Conservation (phyloP, 2,113 vertebrate genomes). For the Actenoides hombroni region DNA sequence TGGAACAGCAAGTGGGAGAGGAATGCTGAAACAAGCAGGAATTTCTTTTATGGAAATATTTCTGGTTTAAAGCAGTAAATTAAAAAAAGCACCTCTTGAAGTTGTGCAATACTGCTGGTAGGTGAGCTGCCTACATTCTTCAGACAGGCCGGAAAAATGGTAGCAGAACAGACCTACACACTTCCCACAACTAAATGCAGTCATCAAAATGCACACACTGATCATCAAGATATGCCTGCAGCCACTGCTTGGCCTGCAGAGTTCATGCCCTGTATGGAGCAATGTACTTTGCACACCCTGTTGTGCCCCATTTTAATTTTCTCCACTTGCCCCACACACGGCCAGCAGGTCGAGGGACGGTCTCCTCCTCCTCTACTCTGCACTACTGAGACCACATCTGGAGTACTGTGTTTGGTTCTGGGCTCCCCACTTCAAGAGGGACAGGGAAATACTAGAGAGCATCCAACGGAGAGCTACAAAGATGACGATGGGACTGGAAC, state of each 20-base stretch:
- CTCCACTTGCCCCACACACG: background rate
- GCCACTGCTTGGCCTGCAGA: background rate
- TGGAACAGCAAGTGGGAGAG: background rate
- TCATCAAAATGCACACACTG: background rate
- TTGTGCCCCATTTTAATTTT: background rate
- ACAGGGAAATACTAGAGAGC: too few species aligned
- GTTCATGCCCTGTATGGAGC: accelerated
- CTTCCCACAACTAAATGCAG: background rate
- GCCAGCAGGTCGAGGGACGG: too few species aligned
- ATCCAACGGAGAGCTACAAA: too few species aligned
- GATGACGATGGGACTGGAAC: too few species aligned
- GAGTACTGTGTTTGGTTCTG: too few species aligned
- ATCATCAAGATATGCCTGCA: background rate
- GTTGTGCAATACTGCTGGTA: background rate
- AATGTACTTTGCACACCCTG: too few species aligned
- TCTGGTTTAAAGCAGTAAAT: background rate
- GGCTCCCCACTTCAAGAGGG: too few species aligned
- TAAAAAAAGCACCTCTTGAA: background rate
- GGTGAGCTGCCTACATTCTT: background rate
- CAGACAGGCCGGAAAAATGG: background rate
- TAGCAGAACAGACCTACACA: background rate
- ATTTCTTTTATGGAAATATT: background rate
- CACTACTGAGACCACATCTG: too few species aligned
- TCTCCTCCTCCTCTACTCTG: too few species aligned
- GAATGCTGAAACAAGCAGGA: accelerated